Percentiles rank a stretch among this genome's conserved stretches.
Conservation (phyloP, 2,888 invertebrate species). For the Dioctria linearis region DNA sequence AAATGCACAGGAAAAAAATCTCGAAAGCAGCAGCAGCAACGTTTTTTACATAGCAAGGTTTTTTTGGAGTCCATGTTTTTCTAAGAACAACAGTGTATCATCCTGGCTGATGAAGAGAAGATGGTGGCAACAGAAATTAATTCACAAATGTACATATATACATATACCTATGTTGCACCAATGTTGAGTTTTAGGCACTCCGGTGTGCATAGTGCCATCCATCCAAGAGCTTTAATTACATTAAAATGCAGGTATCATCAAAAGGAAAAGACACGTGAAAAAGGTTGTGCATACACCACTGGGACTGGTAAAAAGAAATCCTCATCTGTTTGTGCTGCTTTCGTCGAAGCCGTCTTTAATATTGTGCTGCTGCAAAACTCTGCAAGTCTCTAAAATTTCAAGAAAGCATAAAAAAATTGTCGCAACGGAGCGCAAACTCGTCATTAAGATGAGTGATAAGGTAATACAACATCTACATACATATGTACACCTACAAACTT, state of each 20-base stretch:
- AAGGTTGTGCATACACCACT: not conserved
- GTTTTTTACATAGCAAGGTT: not conserved
- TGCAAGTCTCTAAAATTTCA: not conserved
- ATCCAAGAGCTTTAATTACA: slow-evolving; percentile 41
- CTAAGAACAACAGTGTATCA: not conserved
- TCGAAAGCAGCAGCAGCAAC: slow-evolving; percentile 13
- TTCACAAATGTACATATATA: slow-evolving; percentile 20
- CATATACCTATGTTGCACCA: not conserved
- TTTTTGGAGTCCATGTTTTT: slow-evolving; percentile 30
- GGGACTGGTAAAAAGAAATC: not conserved
- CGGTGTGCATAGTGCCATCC: not conserved
- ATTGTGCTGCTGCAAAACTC: not conserved
- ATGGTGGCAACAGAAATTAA: slow-evolving; percentile 36
- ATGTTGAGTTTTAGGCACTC: slow-evolving; percentile 35
- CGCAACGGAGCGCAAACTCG: slow-evolving; percentile 22
- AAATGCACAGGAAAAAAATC: slow-evolving; percentile 18
- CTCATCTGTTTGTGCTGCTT: not conserved
- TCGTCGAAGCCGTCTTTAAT: not conserved
- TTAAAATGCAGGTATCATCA: slow-evolving; percentile 42
- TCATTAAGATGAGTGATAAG: slow-evolving; percentile 49
- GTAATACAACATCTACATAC: not conserved
- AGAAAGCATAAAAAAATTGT: not conserved
- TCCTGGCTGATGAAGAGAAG: not conserved
- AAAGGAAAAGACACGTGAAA: not conserved
- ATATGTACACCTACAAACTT: not conserved